Evolutionary conservation across 1,140 invertebrate genomes (phyloP).

Genomic region (Daktulosphaira vitifoliae): DNA sequence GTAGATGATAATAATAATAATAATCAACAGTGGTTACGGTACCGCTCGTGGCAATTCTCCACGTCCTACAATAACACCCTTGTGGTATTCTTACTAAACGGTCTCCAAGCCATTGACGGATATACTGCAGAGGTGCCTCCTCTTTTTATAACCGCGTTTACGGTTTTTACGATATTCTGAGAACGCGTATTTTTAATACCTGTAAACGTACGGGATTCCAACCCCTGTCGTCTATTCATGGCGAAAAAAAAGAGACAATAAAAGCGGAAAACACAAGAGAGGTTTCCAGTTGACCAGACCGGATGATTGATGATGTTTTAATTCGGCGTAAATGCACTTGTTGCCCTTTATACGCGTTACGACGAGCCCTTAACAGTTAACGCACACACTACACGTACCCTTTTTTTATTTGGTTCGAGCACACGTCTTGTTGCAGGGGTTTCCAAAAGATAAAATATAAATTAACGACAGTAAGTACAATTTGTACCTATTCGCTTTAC

Average conservation of each 20-base stretch:
- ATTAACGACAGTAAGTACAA: too few relatives aligned
- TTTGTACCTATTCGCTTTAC: too few relatives aligned
- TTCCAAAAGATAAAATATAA: slow-evolving; percentile 1
- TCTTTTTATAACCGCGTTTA: neutral
- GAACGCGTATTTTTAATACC: neutral
- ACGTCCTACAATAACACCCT: too few relatives aligned
- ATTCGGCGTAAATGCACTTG: slow-evolving; percentile 31
- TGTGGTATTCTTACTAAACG: too few relatives aligned
- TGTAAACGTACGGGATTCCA: neutral
- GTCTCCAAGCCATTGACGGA: too few relatives aligned
- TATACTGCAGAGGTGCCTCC: too few relatives aligned
- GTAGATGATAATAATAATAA: too few relatives aligned
- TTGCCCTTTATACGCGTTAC: slow-evolving; percentile 8
- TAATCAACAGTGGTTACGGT: too few relatives aligned
- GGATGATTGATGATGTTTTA: slow-evolving; percentile 30
- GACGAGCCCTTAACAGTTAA: slow-evolving; percentile 17
- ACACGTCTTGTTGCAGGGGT: slow-evolving; percentile 1
- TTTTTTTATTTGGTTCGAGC: slow-evolving; percentile 3
- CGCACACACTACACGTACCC: slow-evolving; percentile 8
- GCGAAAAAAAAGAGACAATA: too few relatives aligned
- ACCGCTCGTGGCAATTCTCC: too few relatives aligned
- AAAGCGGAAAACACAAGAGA: too few relatives aligned
- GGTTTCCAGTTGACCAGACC: slow-evolving; percentile 1
- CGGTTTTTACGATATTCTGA: neutral
- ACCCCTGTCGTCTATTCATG: too few relatives aligned